These are phyloP conservation scores for Drosophila colorata DNA, from an alignment of 2,888 invertebrate species.

Conservation along the genomic window DNA sequence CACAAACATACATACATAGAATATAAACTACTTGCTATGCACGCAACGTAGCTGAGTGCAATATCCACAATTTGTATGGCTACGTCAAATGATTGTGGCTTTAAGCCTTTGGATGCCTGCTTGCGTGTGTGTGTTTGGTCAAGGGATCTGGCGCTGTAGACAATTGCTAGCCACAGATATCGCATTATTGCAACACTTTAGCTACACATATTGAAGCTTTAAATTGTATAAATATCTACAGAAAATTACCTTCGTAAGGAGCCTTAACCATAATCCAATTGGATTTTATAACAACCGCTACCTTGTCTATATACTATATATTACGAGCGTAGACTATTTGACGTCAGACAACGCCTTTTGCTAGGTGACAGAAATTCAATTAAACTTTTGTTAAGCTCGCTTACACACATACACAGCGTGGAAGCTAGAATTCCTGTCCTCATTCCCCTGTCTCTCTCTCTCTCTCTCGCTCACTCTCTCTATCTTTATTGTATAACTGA, in stretches of 20 bases:
- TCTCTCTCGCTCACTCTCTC: not conserved
- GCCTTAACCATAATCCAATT: not conserved
- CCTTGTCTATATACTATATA: not conserved
- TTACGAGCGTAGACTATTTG: conserved; percentile 15
- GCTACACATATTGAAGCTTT: conserved; percentile 11
- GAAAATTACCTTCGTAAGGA: conserved; percentile 1
- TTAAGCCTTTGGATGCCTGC: not conserved
- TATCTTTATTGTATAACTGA: conserved; percentile 32
- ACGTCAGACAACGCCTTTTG: conserved; percentile 44
- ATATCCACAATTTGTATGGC: conserved; percentile 34
- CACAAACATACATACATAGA: conserved; percentile 3
- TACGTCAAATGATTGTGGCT: conserved; percentile 23
- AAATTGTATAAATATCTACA: not conserved
- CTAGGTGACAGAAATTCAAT: conserved; percentile 66
- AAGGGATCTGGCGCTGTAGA: conserved; percentile 7
- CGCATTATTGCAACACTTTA: conserved; percentile 4
- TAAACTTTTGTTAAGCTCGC: conserved; percentile 57
- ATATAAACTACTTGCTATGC: conserved; percentile 47
- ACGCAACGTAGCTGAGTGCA: conserved; percentile 23
- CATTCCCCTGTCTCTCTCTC: not conserved
- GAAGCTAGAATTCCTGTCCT: not conserved
- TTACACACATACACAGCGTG: conserved; percentile 1
- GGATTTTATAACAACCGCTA: not conserved
- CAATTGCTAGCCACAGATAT: conserved; percentile 17
- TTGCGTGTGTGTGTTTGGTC: no score